A percentile compares a stretch with the other conserved stretches of the same genome.
These are phyloP conservation scores for Drosophila nikananu DNA, from an alignment of 1,140 invertebrate species.

Conservation along the genomic window DNA sequence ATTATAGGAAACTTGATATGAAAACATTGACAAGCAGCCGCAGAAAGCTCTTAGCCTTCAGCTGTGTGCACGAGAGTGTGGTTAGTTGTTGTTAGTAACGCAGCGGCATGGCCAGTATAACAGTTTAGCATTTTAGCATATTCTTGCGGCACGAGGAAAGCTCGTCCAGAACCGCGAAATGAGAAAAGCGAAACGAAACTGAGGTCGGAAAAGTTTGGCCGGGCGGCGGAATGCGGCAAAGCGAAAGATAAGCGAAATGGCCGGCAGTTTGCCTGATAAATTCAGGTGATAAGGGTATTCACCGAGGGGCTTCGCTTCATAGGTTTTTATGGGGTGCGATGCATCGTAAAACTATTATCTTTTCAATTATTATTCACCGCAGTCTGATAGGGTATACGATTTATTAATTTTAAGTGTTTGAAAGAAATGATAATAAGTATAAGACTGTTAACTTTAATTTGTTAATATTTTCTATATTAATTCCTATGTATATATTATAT, in stretches of 20 bases:
- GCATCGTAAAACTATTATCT: not conserved
- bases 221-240: constrained; percentile 24
- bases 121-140: constrained; percentile 32
- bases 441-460: too few species aligned
- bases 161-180: constrained; percentile 4
- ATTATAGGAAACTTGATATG: constrained; percentile 53
- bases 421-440: not conserved
- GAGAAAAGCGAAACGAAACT: constrained; percentile 10
- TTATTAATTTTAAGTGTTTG: not conserved
- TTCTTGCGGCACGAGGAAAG: constrained; percentile 25
- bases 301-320: not conserved
- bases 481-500: too few species aligned
- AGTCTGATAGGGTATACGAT: not conserved
- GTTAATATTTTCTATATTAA: too few species aligned
- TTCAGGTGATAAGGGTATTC: constrained; percentile 24
- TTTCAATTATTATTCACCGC: not conserved
- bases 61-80: constrained; percentile 54
- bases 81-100: constrained; percentile 43
- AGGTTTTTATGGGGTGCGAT: constrained; percentile 7
- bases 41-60: constrained; percentile 64
- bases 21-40: constrained; percentile 58
- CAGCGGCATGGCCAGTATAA: constrained; percentile 34
- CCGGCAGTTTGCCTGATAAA: constrained; percentile 28
- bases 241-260: constrained; percentile 19
- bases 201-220: constrained; percentile 20